Evolutionary conservation across 2,888 invertebrate species (phyloP).

Genomic region (Drosophila nigricruria): DNA sequence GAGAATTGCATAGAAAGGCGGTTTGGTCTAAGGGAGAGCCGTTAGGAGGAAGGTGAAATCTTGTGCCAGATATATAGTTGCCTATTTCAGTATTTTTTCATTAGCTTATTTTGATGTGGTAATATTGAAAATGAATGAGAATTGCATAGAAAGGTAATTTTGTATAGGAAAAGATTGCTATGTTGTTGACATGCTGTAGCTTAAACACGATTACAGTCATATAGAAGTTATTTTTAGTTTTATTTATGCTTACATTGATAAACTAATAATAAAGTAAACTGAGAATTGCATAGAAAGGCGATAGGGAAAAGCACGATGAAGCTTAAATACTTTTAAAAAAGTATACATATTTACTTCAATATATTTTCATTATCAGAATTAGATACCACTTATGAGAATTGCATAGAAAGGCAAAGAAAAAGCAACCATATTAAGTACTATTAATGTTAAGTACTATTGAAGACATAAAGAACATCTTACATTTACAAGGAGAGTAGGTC

Average conservation of each 20-base stretch:
- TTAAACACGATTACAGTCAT: neutral
- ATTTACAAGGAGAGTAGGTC: neutral
- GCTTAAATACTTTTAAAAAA: neutral
- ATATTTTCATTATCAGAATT: neutral
- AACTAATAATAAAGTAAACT: neutral
- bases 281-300: neutral
- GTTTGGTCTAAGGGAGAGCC: no score
- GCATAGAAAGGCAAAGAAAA: neutral
- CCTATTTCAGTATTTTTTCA: neutral
- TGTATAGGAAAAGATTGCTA: neutral
- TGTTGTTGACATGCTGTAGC: neutral
- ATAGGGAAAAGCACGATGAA: neutral
- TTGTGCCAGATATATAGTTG: neutral
- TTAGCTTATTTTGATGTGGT: neutral
- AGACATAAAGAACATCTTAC: neutral
- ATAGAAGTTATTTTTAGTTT: neutral
- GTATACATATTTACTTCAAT: neutral
- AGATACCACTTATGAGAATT: neutral
- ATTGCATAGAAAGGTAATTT: neutral
- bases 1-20: constrained; percentile 15
- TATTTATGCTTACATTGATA: neutral
- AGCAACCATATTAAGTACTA: neutral
- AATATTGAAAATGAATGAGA: neutral
- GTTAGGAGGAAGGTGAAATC: neutral
- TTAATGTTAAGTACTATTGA: neutral